Conservation (phyloP, 2,888 invertebrate species). For the Clostera curtula region DNA sequence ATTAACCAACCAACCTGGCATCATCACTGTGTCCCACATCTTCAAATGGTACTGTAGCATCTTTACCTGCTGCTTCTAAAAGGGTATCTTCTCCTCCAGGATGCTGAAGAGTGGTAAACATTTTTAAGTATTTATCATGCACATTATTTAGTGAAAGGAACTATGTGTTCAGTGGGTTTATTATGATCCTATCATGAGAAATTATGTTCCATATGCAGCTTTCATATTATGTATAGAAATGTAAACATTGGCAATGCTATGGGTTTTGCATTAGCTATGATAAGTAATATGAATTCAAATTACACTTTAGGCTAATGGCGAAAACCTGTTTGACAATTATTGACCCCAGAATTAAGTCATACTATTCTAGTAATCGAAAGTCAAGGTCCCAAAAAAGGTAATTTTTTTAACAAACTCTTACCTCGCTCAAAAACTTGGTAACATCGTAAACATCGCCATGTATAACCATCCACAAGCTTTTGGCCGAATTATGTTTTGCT, state of each 20-base stretch:
- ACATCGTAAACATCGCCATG: conserved; percentile 88
- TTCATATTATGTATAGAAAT: too few relatives aligned
- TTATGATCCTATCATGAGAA: too few relatives aligned
- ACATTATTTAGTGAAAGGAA: too few relatives aligned
- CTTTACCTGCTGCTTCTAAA: conserved; percentile 84
- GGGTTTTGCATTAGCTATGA: too few relatives aligned
- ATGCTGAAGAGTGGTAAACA: conserved; percentile 77
- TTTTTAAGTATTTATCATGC: neutral
- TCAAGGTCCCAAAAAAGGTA: too few relatives aligned
- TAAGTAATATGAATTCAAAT: too few relatives aligned
- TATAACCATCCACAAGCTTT: conserved; percentile 81
- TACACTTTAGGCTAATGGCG: too few relatives aligned
- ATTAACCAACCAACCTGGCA: conserved; percentile 65
- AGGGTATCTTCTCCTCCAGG: conserved; percentile 91
- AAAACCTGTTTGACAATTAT: neutral
- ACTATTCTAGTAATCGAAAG: too few relatives aligned
- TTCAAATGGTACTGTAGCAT: conserved; percentile 91
- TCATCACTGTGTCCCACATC: conserved; percentile 96
- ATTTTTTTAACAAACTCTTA: conserved; percentile 51
- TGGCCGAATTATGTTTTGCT: conserved; percentile 71
- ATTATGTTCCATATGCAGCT: too few relatives aligned
- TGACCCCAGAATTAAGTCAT: neutral
- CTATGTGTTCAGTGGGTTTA: too few relatives aligned
- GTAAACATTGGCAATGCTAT: too few relatives aligned
- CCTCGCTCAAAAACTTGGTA: conserved; percentile 84